Evolutionary conservation across 2,797 vertebrate species (phyloP).

Genomic region (Phalanger gymnotis): DNA sequence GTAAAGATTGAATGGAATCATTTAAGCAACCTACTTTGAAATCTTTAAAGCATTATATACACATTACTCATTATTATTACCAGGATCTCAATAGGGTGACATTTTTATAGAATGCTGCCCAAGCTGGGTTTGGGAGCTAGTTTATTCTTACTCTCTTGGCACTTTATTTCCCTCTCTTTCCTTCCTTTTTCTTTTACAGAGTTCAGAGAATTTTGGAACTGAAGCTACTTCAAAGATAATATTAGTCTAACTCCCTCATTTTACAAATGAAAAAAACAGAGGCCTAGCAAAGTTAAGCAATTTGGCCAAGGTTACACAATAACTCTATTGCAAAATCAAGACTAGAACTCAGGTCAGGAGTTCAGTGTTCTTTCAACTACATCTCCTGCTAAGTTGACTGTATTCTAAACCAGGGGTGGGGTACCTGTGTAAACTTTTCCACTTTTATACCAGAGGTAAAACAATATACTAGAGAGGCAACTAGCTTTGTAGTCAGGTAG

Average conservation of each 20-base stretch:
- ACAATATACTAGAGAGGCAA: not conserved
- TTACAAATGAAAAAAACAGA: not conserved
- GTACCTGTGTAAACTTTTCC: not conserved
- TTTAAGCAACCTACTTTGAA: not conserved
- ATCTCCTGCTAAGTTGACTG: not conserved
- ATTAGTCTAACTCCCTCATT: not conserved
- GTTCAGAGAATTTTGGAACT: not conserved
- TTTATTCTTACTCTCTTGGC: not conserved
- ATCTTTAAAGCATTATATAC: not conserved
- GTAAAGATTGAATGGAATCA: not conserved
- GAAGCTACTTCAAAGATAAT: conserved; percentile 19
- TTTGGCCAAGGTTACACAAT: not conserved
- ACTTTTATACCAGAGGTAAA: not conserved
- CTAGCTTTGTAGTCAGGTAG: not conserved
- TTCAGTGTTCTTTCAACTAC: not conserved
- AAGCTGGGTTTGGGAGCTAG: not conserved
- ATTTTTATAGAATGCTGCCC: not conserved
- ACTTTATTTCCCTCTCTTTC: not conserved
- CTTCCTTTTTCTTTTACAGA: not conserved
- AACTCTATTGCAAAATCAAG: not conserved
- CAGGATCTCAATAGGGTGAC: not conserved
- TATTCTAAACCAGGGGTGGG: not conserved
- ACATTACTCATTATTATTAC: not conserved
- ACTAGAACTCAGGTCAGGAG: not conserved
- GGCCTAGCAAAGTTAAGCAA: not conserved